Evolutionary conservation across 2,888 invertebrate genomes (phyloP).

Genomic region (Leptopilina drosophilae): DNA sequence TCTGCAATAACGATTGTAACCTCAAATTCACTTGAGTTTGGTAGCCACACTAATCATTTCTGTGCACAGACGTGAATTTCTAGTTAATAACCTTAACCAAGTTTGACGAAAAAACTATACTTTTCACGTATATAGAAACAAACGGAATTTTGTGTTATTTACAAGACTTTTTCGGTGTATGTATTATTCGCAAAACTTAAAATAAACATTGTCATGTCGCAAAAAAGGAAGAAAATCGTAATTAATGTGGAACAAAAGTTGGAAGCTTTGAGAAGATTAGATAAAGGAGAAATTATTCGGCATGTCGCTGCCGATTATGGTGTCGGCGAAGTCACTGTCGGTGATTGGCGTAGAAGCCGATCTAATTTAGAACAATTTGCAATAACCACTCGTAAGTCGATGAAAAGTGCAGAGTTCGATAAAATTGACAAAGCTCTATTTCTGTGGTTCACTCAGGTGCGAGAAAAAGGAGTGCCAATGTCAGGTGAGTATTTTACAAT

Average conservation of each 20-base stretch:
- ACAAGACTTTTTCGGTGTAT: not conserved
- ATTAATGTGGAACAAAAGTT: slow-evolving; percentile 52
- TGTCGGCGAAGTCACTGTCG: not conserved
- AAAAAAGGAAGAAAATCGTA: slow-evolving; percentile 53
- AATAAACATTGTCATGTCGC: slow-evolving; percentile 42
- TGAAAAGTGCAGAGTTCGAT: slow-evolving; percentile 45
- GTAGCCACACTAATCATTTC: too few relatives aligned
- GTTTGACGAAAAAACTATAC: too few relatives aligned
- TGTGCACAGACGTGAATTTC: too few relatives aligned
- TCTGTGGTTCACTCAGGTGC: slow-evolving; percentile 46
- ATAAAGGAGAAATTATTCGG: slow-evolving; percentile 47
- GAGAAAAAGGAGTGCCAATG: slow-evolving; percentile 47
- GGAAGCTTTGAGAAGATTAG: slow-evolving; percentile 48
- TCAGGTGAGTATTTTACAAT: slow-evolving; percentile 39
- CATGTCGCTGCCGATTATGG: slow-evolving; percentile 55
- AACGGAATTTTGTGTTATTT: too few relatives aligned
- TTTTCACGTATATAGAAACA: too few relatives aligned
- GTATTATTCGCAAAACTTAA: not conserved
- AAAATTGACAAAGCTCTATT: slow-evolving; percentile 44
- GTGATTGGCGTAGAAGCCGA: not conserved
- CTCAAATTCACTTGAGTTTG: too few relatives aligned
- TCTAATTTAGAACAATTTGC: not conserved
- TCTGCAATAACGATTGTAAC: too few relatives aligned
- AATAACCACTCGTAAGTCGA: slow-evolving; percentile 46
- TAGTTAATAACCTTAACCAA: too few relatives aligned